Evolutionary conservation across 2,797 vertebrate species (phyloP).

Genomic region (Glyptemys insculpta): DNA sequence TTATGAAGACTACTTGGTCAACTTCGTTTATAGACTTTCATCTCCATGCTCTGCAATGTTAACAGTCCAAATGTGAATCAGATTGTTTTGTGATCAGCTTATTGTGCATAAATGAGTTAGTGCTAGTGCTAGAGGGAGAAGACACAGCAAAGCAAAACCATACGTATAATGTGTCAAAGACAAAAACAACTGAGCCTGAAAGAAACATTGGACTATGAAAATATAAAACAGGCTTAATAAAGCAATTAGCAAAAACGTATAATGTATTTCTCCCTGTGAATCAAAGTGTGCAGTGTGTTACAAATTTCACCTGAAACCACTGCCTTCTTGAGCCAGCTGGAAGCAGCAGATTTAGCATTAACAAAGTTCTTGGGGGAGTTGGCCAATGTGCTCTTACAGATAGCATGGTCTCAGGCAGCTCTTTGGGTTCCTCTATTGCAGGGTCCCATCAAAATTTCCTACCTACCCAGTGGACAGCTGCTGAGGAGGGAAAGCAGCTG

Average conservation of each 20-base stretch:
- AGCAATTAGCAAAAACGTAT: slow-evolving; percentile 42
- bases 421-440: slow-evolving; percentile 44
- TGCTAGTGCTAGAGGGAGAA: not conserved
- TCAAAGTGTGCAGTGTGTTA: slow-evolving; percentile 42
- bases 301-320: slow-evolving; percentile 43
- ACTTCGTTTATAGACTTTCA: slow-evolving; percentile 65
- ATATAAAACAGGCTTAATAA: slow-evolving; percentile 57
- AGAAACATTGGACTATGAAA: slow-evolving; percentile 49
- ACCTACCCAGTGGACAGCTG: not conserved
- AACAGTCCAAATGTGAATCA: not conserved
- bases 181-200: slow-evolving; percentile 32
- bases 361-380: slow-evolving; percentile 40
- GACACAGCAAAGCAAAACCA: slow-evolving; percentile 7
- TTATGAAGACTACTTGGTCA: slow-evolving; percentile 38
- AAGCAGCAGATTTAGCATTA: slow-evolving; percentile 49
- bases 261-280: slow-evolving; percentile 10
- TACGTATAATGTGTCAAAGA: not conserved
- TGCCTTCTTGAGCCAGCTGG: slow-evolving; percentile 32
- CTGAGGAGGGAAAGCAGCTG: not conserved
- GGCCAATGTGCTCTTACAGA: slow-evolving; percentile 52
- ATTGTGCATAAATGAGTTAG: not conserved
- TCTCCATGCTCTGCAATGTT: not conserved
- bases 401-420: slow-evolving; percentile 37
- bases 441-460: slow-evolving; percentile 38
- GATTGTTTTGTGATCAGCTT: not conserved